Evolutionary conservation across 1,140 invertebrate species (phyloP).

Genomic region (Agrilus planipennis): DNA sequence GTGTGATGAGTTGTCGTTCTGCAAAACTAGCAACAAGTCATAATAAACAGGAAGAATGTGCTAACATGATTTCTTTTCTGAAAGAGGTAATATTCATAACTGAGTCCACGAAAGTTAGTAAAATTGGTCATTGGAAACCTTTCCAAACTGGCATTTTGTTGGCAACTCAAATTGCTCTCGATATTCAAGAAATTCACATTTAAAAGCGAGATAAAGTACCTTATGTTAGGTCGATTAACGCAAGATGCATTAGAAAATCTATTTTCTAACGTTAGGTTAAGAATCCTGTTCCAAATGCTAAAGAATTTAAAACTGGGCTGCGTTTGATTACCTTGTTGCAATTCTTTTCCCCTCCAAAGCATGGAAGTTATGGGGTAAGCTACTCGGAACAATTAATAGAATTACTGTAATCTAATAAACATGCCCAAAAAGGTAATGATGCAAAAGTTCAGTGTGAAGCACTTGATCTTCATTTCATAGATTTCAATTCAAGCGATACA

Average conservation of each 20-base stretch:
- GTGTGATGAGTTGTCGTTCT: slow-evolving; percentile 3
- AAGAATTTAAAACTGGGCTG: slow-evolving; percentile 8
- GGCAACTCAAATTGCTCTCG: slow-evolving; percentile 6
- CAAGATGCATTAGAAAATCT: neutral
- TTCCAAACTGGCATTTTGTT: slow-evolving; percentile 7
- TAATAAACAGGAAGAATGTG: neutral
- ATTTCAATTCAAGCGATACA: no score
- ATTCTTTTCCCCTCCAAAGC: slow-evolving; percentile 1
- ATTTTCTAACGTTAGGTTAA: neutral
- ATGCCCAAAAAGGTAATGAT: no score
- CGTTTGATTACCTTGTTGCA: slow-evolving; percentile 5
- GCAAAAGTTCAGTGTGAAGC: no score
- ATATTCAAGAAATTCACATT: slow-evolving; percentile 5
- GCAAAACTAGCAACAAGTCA: slow-evolving; percentile 2
- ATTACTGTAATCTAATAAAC: no score
- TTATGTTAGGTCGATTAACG: neutral
- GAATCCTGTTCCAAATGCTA: neutral
- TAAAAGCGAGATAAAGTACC: neutral
- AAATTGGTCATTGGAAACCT: slow-evolving; percentile 5
- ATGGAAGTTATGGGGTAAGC: no score
- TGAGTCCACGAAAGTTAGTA: neutral
- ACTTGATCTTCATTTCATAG: no score
- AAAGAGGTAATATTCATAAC: neutral
- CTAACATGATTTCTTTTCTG: slow-evolving; percentile 1
- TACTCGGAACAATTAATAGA: no score